Evolutionary conservation across 2,797 vertebrate species (phyloP).

Genomic region (Karalla daura): DNA sequence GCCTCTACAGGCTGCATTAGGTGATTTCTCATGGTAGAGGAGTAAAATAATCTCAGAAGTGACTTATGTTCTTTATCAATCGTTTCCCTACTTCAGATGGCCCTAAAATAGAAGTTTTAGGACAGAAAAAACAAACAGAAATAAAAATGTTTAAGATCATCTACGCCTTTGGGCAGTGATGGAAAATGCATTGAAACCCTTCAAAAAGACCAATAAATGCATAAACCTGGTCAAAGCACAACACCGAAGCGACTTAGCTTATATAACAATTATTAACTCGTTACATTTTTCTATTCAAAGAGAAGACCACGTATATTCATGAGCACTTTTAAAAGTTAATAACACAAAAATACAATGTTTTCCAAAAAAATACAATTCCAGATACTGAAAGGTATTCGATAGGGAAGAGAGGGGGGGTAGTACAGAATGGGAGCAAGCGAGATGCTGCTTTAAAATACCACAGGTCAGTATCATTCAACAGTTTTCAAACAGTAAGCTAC

Average conservation of each 20-base stretch:
- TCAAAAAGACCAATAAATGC: slow-evolving; percentile 16
- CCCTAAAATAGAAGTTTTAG: slow-evolving; percentile 19
- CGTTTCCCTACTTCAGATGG: neutral
- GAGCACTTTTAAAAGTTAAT: slow-evolving; percentile 32
- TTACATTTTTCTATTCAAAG: slow-evolving; percentile 49
- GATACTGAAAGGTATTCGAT: slow-evolving; percentile 27
- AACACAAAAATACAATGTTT: slow-evolving; percentile 51
- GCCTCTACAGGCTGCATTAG: slow-evolving; percentile 9
- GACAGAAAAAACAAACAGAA: slow-evolving; percentile 6
- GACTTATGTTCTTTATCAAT: slow-evolving; percentile 3
- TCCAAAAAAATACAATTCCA: slow-evolving; percentile 68
- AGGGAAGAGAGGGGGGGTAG: slow-evolving; percentile 3
- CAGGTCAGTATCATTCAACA: slow-evolving; percentile 25
- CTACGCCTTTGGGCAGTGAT: slow-evolving; percentile 1
- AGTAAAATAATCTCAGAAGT: slow-evolving; percentile 24
- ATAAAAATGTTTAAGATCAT: slow-evolving; percentile 20
- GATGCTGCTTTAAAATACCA: slow-evolving; percentile 28
- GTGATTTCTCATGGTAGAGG: slow-evolving; percentile 28
- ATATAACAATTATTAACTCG: slow-evolving; percentile 57
- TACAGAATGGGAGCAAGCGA: slow-evolving; percentile 3
- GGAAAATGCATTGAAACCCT: slow-evolving; percentile 4
- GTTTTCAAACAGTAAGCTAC: slow-evolving; percentile 5
- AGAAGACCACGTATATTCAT: slow-evolving; percentile 33
- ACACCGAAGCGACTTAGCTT: slow-evolving; percentile 60
- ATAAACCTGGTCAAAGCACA: slow-evolving; percentile 11